Conservation (phyloP, 2,113 vertebrate species). For the Microcebus lehilahytsara region DNA sequence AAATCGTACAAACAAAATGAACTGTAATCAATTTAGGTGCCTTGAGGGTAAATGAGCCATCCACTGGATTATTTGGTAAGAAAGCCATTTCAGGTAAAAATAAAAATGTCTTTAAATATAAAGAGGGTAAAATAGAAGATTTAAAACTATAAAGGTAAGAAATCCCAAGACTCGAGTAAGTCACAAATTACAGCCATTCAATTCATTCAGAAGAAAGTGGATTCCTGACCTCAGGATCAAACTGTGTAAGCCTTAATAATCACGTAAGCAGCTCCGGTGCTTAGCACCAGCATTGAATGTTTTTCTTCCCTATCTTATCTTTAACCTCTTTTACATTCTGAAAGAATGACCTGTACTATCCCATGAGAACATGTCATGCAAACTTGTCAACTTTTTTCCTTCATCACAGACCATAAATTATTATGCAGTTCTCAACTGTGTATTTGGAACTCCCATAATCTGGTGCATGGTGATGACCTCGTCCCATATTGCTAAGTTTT, state of each 20-base stretch:
- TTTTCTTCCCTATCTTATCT: neutral
- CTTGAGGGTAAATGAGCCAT: neutral
- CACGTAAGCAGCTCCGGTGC: neutral
- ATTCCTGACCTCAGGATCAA: neutral
- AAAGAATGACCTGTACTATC: neutral
- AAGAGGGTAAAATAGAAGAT: neutral
- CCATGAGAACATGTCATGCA: fast-evolving
- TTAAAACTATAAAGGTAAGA: neutral
- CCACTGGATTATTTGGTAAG: neutral
- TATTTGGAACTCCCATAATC: fast-evolving
- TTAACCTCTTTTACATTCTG: neutral
- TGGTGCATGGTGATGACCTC: neutral
- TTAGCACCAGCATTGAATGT: neutral
- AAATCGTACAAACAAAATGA: neutral
- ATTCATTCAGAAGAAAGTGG: slow-evolving; percentile 29
- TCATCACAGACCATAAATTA: neutral
- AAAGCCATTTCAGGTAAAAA: neutral
- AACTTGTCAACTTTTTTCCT: neutral
- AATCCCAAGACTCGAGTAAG: neutral
- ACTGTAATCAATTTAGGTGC: neutral
- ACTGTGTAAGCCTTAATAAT: neutral
- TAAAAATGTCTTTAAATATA: neutral
- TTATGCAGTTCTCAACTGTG: neutral
- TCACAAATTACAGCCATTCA: neutral
- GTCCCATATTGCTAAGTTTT: neutral